Evolutionary conservation across 2,888 invertebrate species (phyloP), one percentile per base, ranked within the genome.

Genomic region (Amblyteles armatorius): DNA sequence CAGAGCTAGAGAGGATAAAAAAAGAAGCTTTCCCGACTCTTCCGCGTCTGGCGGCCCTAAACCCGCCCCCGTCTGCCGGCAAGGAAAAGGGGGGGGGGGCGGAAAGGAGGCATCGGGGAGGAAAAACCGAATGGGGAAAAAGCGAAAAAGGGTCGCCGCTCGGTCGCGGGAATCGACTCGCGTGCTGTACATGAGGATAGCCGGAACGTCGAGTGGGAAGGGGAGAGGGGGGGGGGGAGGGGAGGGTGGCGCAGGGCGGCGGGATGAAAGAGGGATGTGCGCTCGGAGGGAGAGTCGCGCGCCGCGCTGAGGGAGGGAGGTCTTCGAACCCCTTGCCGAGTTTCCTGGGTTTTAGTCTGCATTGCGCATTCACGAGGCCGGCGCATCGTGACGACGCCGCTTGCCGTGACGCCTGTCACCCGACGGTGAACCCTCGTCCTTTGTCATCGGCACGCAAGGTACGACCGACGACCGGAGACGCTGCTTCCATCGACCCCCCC

Each of bases 291-390:
- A 71, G 76, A 72, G 63, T 26, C 84, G 84, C 84, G 84, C 84
- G 84, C 84, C 84, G 72, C 71, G 48, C 57, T 52, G 63, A 48
- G 79, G 80, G 82, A 85, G 86, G 88, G 87, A 88, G 90, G 89
- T 90, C 91, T 91, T 89, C 91, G 90, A 92, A 91, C 91, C 90
- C 89, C 90, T 90, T 86, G 88, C 88, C 87, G 44, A 80, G 85
- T 84, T 80, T 89, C 87, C 89, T 90, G 88, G 88, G 88, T 86
- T 88, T 87, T 88, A 90, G 91, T 90, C 92, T 91, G 92, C 92
- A 92, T 92, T 92, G 92, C 92, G 93, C 92, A 92, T 92, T 91
- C 90, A 90, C 90, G 85, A 90, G 88, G 86, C 89, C 89, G 90
- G 89, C 90, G 90, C 90, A 92, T 89, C 89, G 90, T 88, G 87